phyloP scores from a whole-genome alignment of 2,888 invertebrate genomes.

The Campopleginae sp. region DNA sequence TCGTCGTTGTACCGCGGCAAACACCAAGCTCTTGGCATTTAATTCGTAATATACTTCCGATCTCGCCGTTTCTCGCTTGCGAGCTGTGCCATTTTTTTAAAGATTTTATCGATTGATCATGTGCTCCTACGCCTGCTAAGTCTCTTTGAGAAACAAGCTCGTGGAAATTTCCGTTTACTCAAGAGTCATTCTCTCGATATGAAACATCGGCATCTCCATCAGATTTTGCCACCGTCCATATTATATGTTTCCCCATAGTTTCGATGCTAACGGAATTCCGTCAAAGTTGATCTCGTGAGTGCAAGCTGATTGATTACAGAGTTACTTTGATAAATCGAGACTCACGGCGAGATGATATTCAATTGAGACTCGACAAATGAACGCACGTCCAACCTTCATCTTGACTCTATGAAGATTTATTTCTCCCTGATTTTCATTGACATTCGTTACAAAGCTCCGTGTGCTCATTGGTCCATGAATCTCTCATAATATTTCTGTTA shows the following conservation, averaged over 20 bases:
- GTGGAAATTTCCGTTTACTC: conserved; percentile 77
- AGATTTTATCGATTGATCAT: conserved; percentile 76
- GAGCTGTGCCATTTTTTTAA: conserved; percentile 73
- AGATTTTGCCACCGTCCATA: conserved; percentile 7
- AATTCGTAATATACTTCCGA: conserved; percentile 79
- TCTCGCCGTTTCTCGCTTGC: conserved; percentile 68
- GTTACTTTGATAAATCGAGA: neutral
- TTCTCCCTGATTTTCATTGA: neutral
- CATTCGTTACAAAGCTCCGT: neutral
- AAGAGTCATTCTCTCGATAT: conserved; percentile 51
- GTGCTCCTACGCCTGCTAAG: conserved; percentile 58
- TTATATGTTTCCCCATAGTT: conserved; percentile 31
- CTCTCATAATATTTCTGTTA: neutral
- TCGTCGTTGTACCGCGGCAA: conserved; percentile 52
- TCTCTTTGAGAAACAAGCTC: conserved; percentile 57
- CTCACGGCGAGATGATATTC: neutral
- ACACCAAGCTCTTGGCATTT: conserved; percentile 72
- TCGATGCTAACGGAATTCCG: conserved; percentile 3
- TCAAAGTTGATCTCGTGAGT: neutral
- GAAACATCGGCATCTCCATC: conserved; percentile 13
- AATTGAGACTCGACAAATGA: neutral
- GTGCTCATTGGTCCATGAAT: neutral
- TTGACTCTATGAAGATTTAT: neutral
- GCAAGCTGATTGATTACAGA: neutral
- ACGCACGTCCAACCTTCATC: neutral